These are phyloP conservation scores for Phymastichus coffea DNA, from an alignment of 1,140 invertebrate genomes.

Conservation along the genomic window DNA sequence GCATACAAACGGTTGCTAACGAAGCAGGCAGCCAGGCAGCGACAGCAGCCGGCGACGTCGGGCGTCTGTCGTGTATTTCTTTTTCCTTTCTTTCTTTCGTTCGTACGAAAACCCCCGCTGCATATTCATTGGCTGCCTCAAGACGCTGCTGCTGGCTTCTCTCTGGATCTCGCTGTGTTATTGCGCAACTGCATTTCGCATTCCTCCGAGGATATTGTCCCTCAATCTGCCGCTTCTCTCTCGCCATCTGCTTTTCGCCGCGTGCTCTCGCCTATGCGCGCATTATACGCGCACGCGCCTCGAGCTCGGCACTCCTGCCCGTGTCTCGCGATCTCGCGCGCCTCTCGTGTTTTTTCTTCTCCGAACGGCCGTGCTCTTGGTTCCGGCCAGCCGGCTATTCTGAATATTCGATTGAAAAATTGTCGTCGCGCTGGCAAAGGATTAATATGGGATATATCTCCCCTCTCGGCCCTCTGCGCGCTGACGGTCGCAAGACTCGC, in stretches of 20 bases:
- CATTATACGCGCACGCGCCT: background rate
- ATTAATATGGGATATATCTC: background rate
- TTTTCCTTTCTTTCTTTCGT: too few relatives aligned
- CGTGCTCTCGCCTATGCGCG: too few relatives aligned
- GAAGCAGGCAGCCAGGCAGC: too few relatives aligned
- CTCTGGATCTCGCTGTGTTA: background rate
- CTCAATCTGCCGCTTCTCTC: background rate
- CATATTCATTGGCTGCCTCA: background rate
- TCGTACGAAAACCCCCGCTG: background rate
- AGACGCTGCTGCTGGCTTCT: background rate
- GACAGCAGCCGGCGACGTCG: too few relatives aligned
- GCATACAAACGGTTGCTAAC: too few relatives aligned
- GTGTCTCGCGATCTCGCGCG: background rate
- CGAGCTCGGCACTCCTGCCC: background rate
- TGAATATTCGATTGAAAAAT: background rate
- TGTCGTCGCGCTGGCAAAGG: background rate
- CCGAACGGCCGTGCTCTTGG: background rate
- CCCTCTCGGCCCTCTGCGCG: too few relatives aligned
- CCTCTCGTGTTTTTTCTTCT: background rate
- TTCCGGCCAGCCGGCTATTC: background rate
- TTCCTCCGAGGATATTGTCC: background rate
- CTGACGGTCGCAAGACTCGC: too few relatives aligned
- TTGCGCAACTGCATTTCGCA: background rate
- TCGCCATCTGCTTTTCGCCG: too few relatives aligned
- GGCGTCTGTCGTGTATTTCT: too few relatives aligned